Percentiles rank a stretch among this genome's conserved stretches.
phyloP scores from a whole-genome alignment of 2,797 vertebrate species.

The Pseudochirops corinnae region DNA sequence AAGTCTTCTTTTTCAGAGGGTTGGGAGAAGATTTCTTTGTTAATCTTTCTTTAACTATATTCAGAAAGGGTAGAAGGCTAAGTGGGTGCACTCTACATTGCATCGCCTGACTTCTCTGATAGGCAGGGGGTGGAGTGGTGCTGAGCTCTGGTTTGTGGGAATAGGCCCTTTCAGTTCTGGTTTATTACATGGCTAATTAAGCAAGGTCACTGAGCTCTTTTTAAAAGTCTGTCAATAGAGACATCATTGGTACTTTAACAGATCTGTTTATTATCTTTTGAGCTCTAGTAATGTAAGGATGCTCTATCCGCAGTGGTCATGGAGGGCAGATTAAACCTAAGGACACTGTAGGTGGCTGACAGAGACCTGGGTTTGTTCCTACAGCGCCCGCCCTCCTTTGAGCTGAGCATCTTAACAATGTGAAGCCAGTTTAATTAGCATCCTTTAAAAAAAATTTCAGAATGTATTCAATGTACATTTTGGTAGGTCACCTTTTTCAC shows the following conservation, averaged over 20 bases:
- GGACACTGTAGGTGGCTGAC: background rate
- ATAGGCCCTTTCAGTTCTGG: conserved; percentile 87
- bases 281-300: conserved; percentile 32
- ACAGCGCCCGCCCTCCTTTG: background rate
- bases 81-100: conserved; percentile 76
- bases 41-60: conserved; percentile 71
- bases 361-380: background rate
- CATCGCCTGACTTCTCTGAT: conserved; percentile 78
- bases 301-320: background rate
- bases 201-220: conserved; percentile 85
- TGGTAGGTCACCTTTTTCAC: background rate
- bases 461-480: background rate
- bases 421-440: background rate
- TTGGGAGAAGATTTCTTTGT: conserved; percentile 81
- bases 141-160: conserved; percentile 86
- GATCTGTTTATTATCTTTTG: conserved; percentile 77
- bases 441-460: background rate
- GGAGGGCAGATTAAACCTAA: background rate
- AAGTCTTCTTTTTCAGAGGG: conserved; percentile 72
- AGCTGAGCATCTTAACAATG: too few species aligned
- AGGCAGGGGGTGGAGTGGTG: conserved; percentile 75
- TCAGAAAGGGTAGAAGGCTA: conserved; percentile 73
- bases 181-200: conserved; percentile 93
- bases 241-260: conserved; percentile 77
- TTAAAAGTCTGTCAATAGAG: conserved; percentile 78